Base-by-base conservation (phyloP, 1,140 invertebrate species). In the Zaprionus inermis region DNA sequence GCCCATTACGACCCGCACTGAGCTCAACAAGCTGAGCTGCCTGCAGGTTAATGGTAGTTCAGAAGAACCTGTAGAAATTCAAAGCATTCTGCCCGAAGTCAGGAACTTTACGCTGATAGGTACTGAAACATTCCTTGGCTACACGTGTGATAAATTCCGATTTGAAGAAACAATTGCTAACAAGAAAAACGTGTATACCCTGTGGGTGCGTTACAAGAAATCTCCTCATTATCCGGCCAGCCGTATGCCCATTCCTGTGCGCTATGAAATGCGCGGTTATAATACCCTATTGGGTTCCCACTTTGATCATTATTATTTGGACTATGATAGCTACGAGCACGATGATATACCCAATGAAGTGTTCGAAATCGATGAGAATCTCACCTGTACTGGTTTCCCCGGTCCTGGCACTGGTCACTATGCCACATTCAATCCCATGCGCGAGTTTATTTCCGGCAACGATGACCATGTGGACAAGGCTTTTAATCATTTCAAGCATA, bases 261-360 rank as follows among this genome's bases (percentile, higher is more conserved):
- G 95, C 57, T 99, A 98, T 93, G 96, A 98, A 93, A 99, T 99
- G 98, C 95, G 95, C 83, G 98, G 98, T 14, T 99, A 95, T 92
- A 98, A 99, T 91, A 95, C 95, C 0, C 93, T 99, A 0, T 93
- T 99, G 0, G 98, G 98, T 0, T 99, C 98, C 7, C 98, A 99
- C 93, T 99, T 97, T 89, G 98, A 99, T 93, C 97, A 98, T 93
- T 99, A 99, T 91, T 97, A 97, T 92, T 89, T 99, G 24, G 94
- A 96, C 28, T 99, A 99, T 89, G 94, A 95, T 59, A 95, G 94
- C 81, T 98, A 95, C 81, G 93, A 94, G 16, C 93, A 94, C 24
- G 95, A 95, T 28, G 93, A 94, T 28, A 97, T 96, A 22, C 94
- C 94, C 66, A 93, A 94, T 49, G 94, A 94, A 46, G 94, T 96